Base-by-base conservation (phyloP, 2,888 invertebrate genomes). In the Frankliniella intonsa region DNA sequence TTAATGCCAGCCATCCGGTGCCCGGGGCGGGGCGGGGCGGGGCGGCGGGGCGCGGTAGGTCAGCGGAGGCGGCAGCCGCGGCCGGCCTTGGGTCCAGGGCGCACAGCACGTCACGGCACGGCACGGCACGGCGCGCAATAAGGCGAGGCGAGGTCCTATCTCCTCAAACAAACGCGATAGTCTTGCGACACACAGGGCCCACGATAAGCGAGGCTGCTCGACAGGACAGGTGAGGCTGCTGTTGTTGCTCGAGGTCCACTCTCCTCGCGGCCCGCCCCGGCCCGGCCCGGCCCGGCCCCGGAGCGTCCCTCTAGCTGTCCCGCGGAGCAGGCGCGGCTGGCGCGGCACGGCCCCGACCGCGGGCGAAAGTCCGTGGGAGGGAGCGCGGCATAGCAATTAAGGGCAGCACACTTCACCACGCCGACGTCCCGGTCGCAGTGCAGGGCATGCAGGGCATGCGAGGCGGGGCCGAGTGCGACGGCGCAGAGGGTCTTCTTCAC, bases 351-450 rank as follows among this genome's bases (percentile, higher is more conserved):
- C 62, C 19, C 17, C 62, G 55, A 55, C 55, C 22, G 69, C 69
- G 25, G 69, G 69, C 69, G 69, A 76, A 76, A 76, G 69, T 76
- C 69, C 69, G 69, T 76, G 69, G 69, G 69, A 76, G 69, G 69
- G 69, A 76, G 69, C 69, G 25, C 25, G 69, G 69, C 69, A 76
- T 76, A 25, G 69, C 69, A 76, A 76, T 76, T 76, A 76, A 76
- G 69, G 69, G 69, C 69, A 76, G 22, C 69, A 76, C 69, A 76
- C 69, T 76, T 76, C 69, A 76, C 69, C 69, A 22, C 25, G 22
- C 55, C 55, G 19, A 14, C 55, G 55, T 55, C 55, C 55, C 55
- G 17, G 38, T 5, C 38, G 38, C 38, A 38, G 38, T 38, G 38
- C 55, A 17, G 55, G 55, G 55, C 55, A 3, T 12, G 55, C 55